Evolutionary conservation across 2,888 invertebrate species (phyloP).

Genomic region (Ophraella communa): DNA sequence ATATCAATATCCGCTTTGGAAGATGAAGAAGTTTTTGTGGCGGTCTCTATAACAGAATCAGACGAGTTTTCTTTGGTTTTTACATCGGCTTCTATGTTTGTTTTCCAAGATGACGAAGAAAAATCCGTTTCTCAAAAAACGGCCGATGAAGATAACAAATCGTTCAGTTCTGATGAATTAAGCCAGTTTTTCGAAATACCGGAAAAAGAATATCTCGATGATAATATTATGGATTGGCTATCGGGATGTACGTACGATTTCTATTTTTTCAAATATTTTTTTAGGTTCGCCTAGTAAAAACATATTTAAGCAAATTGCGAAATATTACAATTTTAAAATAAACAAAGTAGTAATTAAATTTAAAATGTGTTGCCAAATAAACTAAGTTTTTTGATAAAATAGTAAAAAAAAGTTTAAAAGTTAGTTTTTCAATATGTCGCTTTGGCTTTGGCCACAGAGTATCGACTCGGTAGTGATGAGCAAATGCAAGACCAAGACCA

Average conservation of each 20-base stretch:
- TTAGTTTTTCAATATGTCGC: too few species aligned
- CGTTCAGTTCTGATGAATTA: background rate
- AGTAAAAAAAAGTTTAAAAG: too few species aligned
- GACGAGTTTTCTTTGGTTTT: constrained; percentile 48
- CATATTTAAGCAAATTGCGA: too few species aligned
- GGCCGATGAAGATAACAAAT: background rate
- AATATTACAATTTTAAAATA: too few species aligned
- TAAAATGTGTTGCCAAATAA: too few species aligned
- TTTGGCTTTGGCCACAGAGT: too few species aligned
- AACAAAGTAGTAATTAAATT: too few species aligned
- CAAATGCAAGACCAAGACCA: too few species aligned
- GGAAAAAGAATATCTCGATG: constrained; percentile 9
- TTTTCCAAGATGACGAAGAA: constrained; percentile 39
- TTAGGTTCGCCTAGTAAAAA: too few species aligned
- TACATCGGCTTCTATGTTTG: constrained; percentile 44
- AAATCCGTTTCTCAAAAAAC: background rate
- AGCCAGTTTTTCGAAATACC: constrained; percentile 12
- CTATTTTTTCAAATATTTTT: too few species aligned
- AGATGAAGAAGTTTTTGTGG: constrained; percentile 24
- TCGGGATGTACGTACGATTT: constrained; percentile 17
- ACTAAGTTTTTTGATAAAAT: too few species aligned
- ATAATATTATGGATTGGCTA: constrained; percentile 11
- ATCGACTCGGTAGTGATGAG: too few species aligned
- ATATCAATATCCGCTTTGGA: constrained; percentile 4
- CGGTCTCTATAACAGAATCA: constrained; percentile 33